Conservation (phyloP, 2,888 invertebrate species). For the Drosophila atripex region DNA sequence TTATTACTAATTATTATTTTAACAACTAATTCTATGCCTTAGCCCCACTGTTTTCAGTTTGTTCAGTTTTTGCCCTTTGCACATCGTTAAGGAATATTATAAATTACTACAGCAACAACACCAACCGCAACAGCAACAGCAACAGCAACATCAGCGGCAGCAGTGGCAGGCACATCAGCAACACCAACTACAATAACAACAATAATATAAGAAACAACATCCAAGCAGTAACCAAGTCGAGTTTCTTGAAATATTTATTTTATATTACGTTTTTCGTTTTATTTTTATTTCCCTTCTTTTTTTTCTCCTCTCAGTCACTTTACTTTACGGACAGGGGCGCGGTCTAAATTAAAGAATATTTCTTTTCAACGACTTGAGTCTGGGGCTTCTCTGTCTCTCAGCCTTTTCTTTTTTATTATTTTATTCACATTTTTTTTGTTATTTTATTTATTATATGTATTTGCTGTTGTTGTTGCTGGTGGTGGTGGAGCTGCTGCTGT, state of each 20-base stretch:
- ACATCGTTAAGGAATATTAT: constrained; percentile 82
- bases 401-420: constrained; percentile 34
- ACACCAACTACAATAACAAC: constrained; percentile 23
- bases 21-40: neutral
- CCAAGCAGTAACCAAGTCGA: constrained; percentile 38
- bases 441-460: constrained; percentile 72
- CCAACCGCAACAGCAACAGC: constrained; percentile 37
- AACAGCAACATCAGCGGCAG: constrained; percentile 28
- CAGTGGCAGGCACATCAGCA: constrained; percentile 33
- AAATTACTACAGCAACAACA: constrained; percentile 80
- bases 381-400: constrained; percentile 16
- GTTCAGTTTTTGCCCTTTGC: constrained; percentile 74
- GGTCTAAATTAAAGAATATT: constrained; percentile 80
- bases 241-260: constrained; percentile 77
- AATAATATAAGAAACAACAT: constrained; percentile 28
- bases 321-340: constrained; percentile 40
- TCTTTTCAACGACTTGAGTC: constrained; percentile 42
- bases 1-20: no score
- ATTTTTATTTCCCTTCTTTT: constrained; percentile 38
- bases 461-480: constrained; percentile 24
- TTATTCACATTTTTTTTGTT: constrained; percentile 64
- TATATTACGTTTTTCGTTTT: constrained; percentile 67
- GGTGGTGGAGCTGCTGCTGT: constrained; percentile 15
- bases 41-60: constrained; percentile 46
- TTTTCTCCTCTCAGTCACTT: constrained; percentile 28